Percentiles rank a stretch among this genome's conserved stretches.
Conservation (phyloP, 2,113 vertebrate species). For the Anolis carolinensis region DNA sequence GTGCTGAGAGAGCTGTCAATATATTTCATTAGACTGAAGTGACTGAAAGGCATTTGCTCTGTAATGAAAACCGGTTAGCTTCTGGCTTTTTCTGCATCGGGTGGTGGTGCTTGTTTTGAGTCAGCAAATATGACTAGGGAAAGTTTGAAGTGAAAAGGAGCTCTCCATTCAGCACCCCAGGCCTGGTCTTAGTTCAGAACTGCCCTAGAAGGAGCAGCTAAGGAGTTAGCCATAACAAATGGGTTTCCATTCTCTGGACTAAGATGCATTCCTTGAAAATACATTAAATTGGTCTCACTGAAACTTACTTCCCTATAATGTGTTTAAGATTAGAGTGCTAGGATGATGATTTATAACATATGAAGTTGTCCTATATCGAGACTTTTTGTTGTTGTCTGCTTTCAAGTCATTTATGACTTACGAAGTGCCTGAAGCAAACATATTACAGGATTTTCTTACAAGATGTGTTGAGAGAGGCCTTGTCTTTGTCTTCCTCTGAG, state of each 20-base stretch:
- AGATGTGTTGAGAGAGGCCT: no score
- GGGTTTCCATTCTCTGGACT: background rate
- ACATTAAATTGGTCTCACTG: background rate
- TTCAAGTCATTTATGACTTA: no score
- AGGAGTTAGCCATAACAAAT: background rate
- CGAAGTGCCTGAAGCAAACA: no score
- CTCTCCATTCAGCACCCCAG: constrained; percentile 65
- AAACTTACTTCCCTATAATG: background rate
- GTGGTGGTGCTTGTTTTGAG: background rate
- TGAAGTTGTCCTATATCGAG: background rate
- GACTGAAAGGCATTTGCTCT: constrained; percentile 36
- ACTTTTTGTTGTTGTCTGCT: no score
- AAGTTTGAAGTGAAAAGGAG: constrained; percentile 52
- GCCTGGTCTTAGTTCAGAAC: background rate
- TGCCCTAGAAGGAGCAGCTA: background rate
- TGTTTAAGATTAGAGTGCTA: background rate
- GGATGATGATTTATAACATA: background rate
- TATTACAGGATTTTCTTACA: no score
- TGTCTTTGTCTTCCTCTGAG: no score
- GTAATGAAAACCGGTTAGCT: background rate
- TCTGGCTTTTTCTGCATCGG: background rate
- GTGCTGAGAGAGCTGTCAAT: background rate
- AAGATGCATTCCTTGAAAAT: background rate
- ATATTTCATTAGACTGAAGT: background rate
- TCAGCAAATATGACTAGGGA: background rate